A percentile compares a stretch with the other conserved stretches of the same genome.
phyloP scores from a whole-genome alignment of 1,140 invertebrate species.

The Akabosia matsudoensis region DNA sequence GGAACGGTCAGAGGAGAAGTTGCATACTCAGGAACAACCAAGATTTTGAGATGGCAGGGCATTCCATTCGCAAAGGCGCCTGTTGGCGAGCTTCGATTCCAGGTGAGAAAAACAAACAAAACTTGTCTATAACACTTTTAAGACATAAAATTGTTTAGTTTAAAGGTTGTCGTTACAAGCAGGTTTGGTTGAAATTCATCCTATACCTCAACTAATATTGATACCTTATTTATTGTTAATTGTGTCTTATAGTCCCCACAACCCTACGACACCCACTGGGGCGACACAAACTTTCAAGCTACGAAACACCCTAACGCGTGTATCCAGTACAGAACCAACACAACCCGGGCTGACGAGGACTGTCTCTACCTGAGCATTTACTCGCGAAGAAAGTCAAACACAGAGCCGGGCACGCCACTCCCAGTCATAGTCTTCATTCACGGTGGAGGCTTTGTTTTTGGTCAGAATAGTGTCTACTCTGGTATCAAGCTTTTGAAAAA shows the following conservation, averaged over 20 bases:
- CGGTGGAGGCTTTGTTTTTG: not conserved
- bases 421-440: not conserved
- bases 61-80: slow-evolving; percentile 18
- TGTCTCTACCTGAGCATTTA: not conserved
- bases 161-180: too few relatives aligned
- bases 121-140: too few relatives aligned
- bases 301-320: slow-evolving; percentile 1
- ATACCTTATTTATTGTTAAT: not conserved
- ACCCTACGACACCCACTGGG: not conserved
- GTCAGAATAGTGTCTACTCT: not conserved
- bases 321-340: not conserved
- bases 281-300: not conserved
- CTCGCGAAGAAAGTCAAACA: not conserved
- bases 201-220: not conserved
- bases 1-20: not conserved
- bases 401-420: not conserved
- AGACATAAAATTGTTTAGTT: not conserved
- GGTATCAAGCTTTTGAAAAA: not conserved
- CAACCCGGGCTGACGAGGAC: not conserved
- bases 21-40: too few relatives aligned
- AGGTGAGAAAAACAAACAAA: slow-evolving; percentile 28
- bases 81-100: not conserved
- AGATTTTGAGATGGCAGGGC: not conserved
- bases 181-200: too few relatives aligned
- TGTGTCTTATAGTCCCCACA: not conserved